Evolutionary conservation across 2,113 vertebrate genomes (phyloP).

Genomic region (Hydropotes inermis): DNA sequence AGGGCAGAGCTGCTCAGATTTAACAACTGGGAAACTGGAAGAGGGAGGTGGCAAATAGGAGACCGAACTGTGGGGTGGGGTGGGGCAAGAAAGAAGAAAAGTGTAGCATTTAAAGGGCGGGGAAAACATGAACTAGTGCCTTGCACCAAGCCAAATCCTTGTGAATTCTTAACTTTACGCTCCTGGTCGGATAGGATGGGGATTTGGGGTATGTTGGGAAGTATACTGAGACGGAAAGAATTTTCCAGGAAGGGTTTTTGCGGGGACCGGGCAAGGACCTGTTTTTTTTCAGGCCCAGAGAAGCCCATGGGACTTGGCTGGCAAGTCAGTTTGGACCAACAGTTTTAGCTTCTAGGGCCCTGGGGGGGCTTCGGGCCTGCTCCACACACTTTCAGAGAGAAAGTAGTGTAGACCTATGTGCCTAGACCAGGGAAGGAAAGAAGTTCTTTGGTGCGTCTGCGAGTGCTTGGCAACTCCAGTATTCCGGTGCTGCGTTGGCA

Average conservation of each 20-base stretch:
- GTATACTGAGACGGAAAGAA: background rate
- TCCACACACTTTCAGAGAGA: background rate
- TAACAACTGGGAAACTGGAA: constrained; percentile 60
- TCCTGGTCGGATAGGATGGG: background rate
- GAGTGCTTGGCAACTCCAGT: background rate
- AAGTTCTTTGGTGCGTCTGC: background rate
- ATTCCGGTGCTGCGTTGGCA: constrained; percentile 20
- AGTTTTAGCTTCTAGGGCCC: background rate
- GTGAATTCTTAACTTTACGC: constrained; percentile 31
- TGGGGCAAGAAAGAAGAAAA: background rate
- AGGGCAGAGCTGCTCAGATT: constrained; percentile 65
- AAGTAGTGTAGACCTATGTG: background rate
- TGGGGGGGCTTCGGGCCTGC: background rate
- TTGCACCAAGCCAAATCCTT: constrained; percentile 14
- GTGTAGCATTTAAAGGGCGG: constrained; percentile 27
- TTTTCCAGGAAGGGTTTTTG: background rate
- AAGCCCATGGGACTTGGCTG: background rate
- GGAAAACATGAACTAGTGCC: background rate
- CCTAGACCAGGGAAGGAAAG: background rate
- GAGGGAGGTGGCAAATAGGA: constrained; percentile 53
- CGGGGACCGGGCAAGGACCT: background rate
- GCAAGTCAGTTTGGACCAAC: constrained; percentile 6
- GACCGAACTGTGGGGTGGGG: constrained; percentile 30
- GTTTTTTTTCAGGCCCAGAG: background rate
- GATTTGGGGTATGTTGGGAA: background rate